A percentile compares a stretch with the other conserved stretches of the same genome.
phyloP scores from a whole-genome alignment of 2,888 invertebrate genomes.

The Linnaemya vulpina region DNA sequence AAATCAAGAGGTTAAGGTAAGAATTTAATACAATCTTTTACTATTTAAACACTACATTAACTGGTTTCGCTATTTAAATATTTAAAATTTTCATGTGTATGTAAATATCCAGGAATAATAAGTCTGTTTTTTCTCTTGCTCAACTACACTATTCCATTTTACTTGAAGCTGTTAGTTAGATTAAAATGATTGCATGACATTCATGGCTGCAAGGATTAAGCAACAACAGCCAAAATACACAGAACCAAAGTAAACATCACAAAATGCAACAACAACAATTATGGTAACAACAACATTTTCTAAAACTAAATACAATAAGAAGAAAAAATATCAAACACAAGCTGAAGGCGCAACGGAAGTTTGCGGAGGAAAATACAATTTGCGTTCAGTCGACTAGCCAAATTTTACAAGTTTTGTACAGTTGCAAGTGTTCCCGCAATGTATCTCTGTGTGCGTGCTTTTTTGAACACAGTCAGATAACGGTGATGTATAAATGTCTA shows the following conservation, averaged over 20 bases:
- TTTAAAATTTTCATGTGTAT: constrained; percentile 58
- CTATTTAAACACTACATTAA: not conserved
- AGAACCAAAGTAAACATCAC: constrained; percentile 57
- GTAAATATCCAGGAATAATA: constrained; percentile 37
- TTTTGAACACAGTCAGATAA: constrained; percentile 41
- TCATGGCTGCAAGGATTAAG: constrained; percentile 66
- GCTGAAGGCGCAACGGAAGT: constrained; percentile 48
- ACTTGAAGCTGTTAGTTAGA: constrained; percentile 58
- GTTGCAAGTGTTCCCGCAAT: not conserved
- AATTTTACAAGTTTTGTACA: constrained; percentile 39
- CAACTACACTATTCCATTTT: not conserved
- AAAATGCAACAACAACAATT: constrained; percentile 18
- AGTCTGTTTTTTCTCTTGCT: not conserved
- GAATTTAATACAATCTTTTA: not conserved
- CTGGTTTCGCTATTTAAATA: constrained; percentile 40
- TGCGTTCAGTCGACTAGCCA: constrained; percentile 54
- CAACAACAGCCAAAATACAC: constrained; percentile 61
- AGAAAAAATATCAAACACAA: constrained; percentile 21
- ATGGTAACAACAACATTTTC: constrained; percentile 41
- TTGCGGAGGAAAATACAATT: constrained; percentile 58
- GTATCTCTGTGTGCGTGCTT: not conserved
- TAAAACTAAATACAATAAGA: constrained; percentile 43
- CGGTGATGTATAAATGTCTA: constrained; percentile 53
- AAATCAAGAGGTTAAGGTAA: constrained; percentile 16
- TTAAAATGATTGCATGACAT: constrained; percentile 71